Percentiles rank a stretch among this genome's conserved stretches.
Evolutionary conservation across 2,888 invertebrate species (phyloP).

Genomic region (Mactromeris polynyma): DNA sequence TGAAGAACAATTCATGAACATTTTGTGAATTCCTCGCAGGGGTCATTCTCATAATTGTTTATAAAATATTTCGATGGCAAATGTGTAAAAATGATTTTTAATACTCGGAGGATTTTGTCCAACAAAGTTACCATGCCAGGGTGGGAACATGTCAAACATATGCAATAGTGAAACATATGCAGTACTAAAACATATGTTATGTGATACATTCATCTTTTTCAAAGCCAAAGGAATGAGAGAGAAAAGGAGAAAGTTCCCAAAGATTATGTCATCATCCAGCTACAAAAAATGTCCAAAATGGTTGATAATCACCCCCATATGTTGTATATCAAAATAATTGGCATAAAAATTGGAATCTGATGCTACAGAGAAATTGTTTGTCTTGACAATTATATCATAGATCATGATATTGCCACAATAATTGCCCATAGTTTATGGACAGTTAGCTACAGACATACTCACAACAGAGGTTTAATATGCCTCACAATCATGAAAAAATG

Average conservation of each 20-base stretch:
- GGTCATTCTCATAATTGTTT: no score
- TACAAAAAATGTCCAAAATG: not conserved
- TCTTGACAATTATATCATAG: conserved; percentile 49
- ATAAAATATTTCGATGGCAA: no score
- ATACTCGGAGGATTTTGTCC: not conserved
- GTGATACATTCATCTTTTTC: not conserved
- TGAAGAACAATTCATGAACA: no score
- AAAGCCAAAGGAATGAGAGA: not conserved
- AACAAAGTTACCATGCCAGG: not conserved
- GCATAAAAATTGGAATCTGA: conserved; percentile 34
- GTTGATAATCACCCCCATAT: conserved; percentile 22
- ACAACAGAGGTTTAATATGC: conserved; percentile 43
- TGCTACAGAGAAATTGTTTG: conserved; percentile 11
- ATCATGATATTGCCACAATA: conserved; percentile 41
- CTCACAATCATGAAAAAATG: conserved; percentile 25
- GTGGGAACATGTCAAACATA: not conserved
- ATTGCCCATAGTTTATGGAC: conserved; percentile 58
- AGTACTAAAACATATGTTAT: not conserved
- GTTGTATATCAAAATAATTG: conserved; percentile 46
- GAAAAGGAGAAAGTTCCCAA: not conserved
- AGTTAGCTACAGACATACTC: conserved; percentile 32
- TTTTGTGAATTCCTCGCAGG: no score
- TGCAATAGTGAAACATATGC: not conserved
- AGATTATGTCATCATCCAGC: conserved; percentile 3
- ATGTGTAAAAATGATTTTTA: not conserved